Evolutionary conservation across 2,797 vertebrate genomes (phyloP).

Genomic region (Mycteria americana): DNA sequence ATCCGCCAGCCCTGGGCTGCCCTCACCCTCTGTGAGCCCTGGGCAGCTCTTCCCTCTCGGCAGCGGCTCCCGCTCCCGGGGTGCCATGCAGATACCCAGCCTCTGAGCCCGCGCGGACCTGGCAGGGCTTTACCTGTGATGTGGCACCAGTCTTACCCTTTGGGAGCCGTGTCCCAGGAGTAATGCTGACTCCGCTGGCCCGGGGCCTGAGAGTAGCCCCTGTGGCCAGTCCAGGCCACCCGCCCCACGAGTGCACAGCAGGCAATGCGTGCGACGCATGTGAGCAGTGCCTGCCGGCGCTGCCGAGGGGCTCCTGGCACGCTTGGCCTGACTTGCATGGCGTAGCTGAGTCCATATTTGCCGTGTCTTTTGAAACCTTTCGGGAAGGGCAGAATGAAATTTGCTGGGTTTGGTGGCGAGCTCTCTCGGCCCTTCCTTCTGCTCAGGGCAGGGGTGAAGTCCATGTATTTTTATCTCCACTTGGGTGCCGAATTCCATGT

Average conservation of each 20-base stretch:
- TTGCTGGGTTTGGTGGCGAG: not conserved
- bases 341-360: fast-evolving
- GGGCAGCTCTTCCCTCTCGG: not conserved
- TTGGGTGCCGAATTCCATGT: not conserved
- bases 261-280: fast-evolving
- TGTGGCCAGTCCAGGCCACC: not conserved
- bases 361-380: not conserved
- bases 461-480: conserved; percentile 44
- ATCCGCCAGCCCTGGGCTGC: not conserved
- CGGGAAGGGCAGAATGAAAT: not conserved
- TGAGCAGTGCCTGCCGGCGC: not conserved
- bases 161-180: not conserved
- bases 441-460: not conserved
- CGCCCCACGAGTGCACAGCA: fast-evolving
- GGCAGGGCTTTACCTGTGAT: not conserved
- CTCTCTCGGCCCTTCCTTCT: not conserved
- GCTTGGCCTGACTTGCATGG: not conserved
- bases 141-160: not conserved
- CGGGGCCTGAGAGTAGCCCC: not conserved
- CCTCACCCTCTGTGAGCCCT: not conserved
- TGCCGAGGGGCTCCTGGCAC: not conserved
- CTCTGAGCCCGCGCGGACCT: fast-evolving
- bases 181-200: not conserved
- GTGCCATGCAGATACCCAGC: not conserved
- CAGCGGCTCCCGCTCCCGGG: not conserved